Base-by-base conservation (phyloP, 1,140 invertebrate species). In the Panonychus citri region DNA sequence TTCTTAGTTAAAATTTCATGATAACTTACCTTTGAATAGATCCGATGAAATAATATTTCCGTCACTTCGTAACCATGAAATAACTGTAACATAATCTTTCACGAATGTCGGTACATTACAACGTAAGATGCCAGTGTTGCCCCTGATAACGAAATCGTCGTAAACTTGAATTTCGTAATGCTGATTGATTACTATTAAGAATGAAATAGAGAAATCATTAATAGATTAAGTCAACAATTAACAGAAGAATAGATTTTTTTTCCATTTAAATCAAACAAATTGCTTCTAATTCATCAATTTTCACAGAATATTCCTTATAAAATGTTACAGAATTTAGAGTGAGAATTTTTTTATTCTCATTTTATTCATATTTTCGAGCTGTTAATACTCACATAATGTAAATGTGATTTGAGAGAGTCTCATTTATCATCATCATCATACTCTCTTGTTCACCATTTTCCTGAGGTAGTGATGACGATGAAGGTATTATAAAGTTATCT, bases 21-120 rank as follows among this genome's bases (percentile, higher is more conserved):
- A 1, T 46, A 19, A n/a, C 21, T 46, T 0, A 46, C n/a, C n/a
- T 7, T 46, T 24, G 7, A 46, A 46, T 8, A 46, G 19, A 46
- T n/a, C n/a, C n/a, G n/a, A 21, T 46, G 13, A n/a, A 21, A 19
- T 24, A 21, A 46, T 46, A 2, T 46, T 46, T 24, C n/a, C n/a
- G 19, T 46, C 21, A 25, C 54, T 46, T 51, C 56, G 37, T n/a
- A 61, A 34, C 83, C 84, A 87, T 65, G 81, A 81, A 54, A 78
- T 74, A 58, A 87, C 78, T 61, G 82, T 78, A 58, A 87, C 79
- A 69, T 85, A 81, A 72, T 87, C 83, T 53, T 78, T 78, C 52
- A 87, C 82, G 71, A 85, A 86, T 21, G 82, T 84, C n/a, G 85
- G 84, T 24, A 71, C 67, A 42, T 63, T 61, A 59, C 70, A 72